Evolutionary conservation across 2,113 vertebrate species (phyloP), one percentile per base, ranked within the genome.

Genomic region (Takifugu bimaculatus): DNA sequence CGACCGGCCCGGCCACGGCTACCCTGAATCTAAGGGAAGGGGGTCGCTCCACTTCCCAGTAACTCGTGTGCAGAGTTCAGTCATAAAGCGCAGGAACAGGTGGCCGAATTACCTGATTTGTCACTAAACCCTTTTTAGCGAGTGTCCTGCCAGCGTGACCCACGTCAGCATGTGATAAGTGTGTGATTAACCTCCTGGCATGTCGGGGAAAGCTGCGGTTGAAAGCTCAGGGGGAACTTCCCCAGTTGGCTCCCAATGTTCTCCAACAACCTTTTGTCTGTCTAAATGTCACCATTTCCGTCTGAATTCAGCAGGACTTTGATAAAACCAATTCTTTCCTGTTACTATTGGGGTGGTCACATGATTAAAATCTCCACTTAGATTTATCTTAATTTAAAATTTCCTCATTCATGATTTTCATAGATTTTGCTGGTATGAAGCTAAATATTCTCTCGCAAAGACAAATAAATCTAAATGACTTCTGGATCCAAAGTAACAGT

Each of bases 121-220:
- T 28, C 65, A 28, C 65, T 39, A 77, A 76, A 74, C 14, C 63
- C 44, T 52, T 69, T 74, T 80, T 77, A 60, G 63, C 63, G 44
- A 57, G 72, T 72, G 56, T 75, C 60, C 66, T 77, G 72, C 66
- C 81, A 79, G 65, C 70, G 71, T 57, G 54, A 62, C 28, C 80
- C 78, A 79, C 73, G 81, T 78, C 77, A 67, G 88, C 83, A 85
- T 88, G 88, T 82, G 83, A 86, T 87, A 75, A 68, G 74, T 47
- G 68, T 78, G 68, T 89, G 85, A 90, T 87, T 86, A 89, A 90
- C 80, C 80, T 87, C 86, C 83, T 91, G 87, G 88, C 86, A 72
- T 45, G 0, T 27, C 35, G 75, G 73, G 72, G 72, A 85, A 85
- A 79, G 84, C 87, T 83, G 83, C 88, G 88, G 89, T 48, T 82